Evolutionary conservation across 2,113 vertebrate species (phyloP).

Genomic region (Typhlomys cinereus): DNA sequence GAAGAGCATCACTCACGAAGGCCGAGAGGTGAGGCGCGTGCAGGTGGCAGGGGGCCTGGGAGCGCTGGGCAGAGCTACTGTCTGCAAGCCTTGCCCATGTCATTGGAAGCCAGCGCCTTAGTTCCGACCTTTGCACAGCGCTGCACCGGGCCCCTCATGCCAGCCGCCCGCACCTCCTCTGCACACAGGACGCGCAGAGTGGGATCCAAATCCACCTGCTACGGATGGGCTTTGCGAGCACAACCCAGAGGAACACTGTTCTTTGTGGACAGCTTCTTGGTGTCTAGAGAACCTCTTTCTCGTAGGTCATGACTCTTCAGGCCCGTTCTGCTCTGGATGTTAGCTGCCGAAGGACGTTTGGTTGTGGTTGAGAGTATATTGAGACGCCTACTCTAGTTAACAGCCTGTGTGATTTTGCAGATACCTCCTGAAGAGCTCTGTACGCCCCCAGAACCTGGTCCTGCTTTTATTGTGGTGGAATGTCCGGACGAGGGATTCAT

Average conservation of each 20-base stretch:
- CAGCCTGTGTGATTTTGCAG: constrained; percentile 79
- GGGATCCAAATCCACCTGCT: neutral
- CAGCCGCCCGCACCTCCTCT: too few species aligned
- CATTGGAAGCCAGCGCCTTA: neutral
- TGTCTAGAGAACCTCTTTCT: neutral
- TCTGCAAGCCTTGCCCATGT: neutral
- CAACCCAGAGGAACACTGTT: too few species aligned
- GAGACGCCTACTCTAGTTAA: neutral
- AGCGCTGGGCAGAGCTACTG: neutral
- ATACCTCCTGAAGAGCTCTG: constrained; percentile 94
- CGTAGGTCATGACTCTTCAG: accelerated
- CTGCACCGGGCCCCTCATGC: too few species aligned
- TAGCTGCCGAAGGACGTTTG: accelerated
- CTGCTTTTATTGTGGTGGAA: constrained; percentile 91
- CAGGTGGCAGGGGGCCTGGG: neutral
- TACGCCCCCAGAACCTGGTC: constrained; percentile 90
- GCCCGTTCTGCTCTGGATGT: too few species aligned
- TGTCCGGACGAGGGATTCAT: constrained; percentile 94
- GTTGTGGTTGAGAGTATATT: neutral
- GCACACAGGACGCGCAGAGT: too few species aligned
- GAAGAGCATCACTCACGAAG: constrained; percentile 88
- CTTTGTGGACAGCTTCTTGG: neutral
- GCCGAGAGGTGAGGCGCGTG: constrained; percentile 89
- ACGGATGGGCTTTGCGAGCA: neutral
- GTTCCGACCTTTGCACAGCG: neutral